Evolutionary conservation across 2,797 vertebrate genomes (phyloP), one percentile per base, ranked within the genome.

Genomic region (Triplophysa bombifrons): DNA sequence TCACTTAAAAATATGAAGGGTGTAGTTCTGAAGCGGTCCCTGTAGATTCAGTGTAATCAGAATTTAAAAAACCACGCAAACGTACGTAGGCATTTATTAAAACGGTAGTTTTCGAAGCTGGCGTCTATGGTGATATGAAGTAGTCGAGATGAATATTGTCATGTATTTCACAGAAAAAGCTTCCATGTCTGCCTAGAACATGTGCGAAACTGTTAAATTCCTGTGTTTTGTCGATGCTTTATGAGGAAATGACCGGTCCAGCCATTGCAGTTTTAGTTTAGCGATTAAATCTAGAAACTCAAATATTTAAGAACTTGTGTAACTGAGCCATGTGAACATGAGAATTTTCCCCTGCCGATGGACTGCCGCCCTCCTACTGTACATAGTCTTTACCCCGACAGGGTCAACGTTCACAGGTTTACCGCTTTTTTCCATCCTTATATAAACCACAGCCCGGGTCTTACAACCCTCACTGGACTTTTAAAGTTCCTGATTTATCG

Each of bases 301-400:
- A 76, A 82, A 78, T 90, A 88, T 92, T 89, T 89, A 87, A 87
- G 74, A 87, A 87, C 85, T 80, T 81, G 83, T 92, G 87, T 92
- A 91, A 88, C 92, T 93, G 92, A 93, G 93, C 93, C 92, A 91
- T 82, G 86, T 67, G 51, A 66, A 66, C 6, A 9, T 55, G 50
- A 50, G 17, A 46, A 44, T 63, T 61, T 61, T 63, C 22, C 27
- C 66, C 84, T 58, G 88, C 91, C 87, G 74, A 66, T 46, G 83
- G 89, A 92, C 92, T 91, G 90, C 92, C 87, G 87, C 84, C 84
- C 79, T 75, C 69, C 81, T 84, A 83, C 87, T 91, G 91, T 91
- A 90, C 82, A 89, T 89, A 89, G 1, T 83, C 53, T 86, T 88
- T 87, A 72, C 27, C n/a, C 25, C n/a, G 50, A 70, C 64, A 38